A percentile compares a stretch with the other conserved stretches of the same genome.
phyloP scores from a whole-genome alignment of 2,113 vertebrate genomes.

The Triplophysa dalaica region DNA sequence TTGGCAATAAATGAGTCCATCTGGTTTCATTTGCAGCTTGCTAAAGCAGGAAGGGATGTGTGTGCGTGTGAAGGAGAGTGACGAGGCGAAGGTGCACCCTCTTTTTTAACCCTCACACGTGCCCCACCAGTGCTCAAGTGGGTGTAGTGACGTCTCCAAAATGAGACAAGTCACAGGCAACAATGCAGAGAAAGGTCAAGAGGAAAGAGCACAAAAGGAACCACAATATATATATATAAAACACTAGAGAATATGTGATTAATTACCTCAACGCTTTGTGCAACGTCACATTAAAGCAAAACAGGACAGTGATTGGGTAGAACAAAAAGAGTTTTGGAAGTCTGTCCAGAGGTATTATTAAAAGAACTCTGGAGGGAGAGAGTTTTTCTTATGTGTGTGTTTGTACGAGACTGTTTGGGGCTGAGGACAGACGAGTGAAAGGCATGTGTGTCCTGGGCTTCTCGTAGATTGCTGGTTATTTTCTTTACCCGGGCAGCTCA shows the following conservation, averaged over 20 bases:
- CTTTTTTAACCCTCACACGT: conserved; percentile 32
- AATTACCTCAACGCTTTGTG: conserved; percentile 17
- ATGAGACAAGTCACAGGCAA: conserved; percentile 3
- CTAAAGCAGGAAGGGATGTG: conserved; percentile 46
- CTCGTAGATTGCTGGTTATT: conserved; percentile 57
- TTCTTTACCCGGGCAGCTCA: conserved; percentile 61
- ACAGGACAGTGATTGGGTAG: conserved; percentile 21
- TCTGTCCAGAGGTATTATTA: conserved; percentile 11
- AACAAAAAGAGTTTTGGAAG: conserved; percentile 11
- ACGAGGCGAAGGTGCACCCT: conserved; percentile 28
- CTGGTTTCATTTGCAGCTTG: conserved; percentile 60
- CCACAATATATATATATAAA: not conserved
- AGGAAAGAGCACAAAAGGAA: not conserved
- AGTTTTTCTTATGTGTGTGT: conserved; percentile 23
- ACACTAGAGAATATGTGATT: conserved; percentile 19
- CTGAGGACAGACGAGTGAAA: conserved; percentile 28
- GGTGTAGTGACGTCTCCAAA: not conserved
- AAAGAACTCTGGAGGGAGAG: not conserved
- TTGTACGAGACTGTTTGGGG: conserved; percentile 34
- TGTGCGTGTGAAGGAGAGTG: conserved; percentile 31
- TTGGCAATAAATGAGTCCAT: conserved; percentile 67
- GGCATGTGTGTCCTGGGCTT: conserved; percentile 49
- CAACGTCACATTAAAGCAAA: conserved; percentile 19
- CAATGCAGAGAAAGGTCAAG: conserved; percentile 2
- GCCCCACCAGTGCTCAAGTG: not conserved